Evolutionary conservation across 1,140 invertebrate genomes (phyloP).

Genomic region (Achroia grisella): DNA sequence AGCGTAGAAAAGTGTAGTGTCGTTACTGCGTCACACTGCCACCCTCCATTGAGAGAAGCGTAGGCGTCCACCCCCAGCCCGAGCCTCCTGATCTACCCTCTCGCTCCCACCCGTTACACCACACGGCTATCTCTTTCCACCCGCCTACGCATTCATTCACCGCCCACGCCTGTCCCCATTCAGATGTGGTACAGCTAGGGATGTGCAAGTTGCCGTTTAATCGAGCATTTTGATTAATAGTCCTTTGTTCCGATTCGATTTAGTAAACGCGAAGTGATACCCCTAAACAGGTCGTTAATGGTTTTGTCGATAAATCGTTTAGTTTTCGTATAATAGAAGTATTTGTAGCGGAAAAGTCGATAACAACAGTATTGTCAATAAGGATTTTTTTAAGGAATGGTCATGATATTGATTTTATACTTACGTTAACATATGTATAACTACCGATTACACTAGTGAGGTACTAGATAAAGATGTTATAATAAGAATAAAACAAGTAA

Average conservation of each 20-base stretch:
- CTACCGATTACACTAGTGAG: too few relatives aligned
- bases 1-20: conserved; percentile 8
- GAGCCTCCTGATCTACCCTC: not conserved
- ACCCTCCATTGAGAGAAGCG: conserved; percentile 24
- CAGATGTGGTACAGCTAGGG: conserved; percentile 21
- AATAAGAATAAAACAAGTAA: too few relatives aligned
- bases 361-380: too few relatives aligned
- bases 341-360: too few relatives aligned
- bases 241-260: not conserved
- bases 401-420: too few relatives aligned
- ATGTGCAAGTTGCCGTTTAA: conserved; percentile 13
- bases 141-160: conserved; percentile 37
- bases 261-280: not conserved
- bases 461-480: too few relatives aligned
- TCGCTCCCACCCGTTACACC: conserved; percentile 4
- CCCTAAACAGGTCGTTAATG: not conserved
- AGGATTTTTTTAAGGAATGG: too few relatives aligned
- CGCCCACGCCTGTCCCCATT: conserved; percentile 38
- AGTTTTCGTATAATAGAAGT: too few relatives aligned
- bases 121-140: conserved; percentile 2
- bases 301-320: too few relatives aligned
- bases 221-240: conserved; percentile 16
- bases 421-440: too few relatives aligned
- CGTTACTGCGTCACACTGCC: conserved; percentile 36
- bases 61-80: conserved; percentile 18